Evolutionary conservation across 2,113 vertebrate genomes (phyloP), one percentile per base, ranked within the genome.

Genomic region (Tyto alba): DNA sequence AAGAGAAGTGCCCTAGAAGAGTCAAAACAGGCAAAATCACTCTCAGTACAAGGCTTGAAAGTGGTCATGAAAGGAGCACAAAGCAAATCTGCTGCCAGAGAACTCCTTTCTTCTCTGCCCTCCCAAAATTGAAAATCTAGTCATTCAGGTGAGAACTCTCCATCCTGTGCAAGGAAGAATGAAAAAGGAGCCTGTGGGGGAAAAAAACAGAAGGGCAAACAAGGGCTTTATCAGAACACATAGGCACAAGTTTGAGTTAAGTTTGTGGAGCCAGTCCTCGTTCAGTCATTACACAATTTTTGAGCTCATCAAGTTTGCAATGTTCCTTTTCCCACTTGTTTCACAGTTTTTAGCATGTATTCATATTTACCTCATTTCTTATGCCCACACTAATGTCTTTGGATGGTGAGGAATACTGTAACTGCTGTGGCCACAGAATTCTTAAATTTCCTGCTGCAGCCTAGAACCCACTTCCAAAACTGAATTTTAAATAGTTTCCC

Each of bases 381-480:
- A 72, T 34, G 47, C 45, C 76, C 47, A 88, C 41, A 34, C 4
- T 43, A 67, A 56, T 4, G 16, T 20, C 34, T 69, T n/a, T 59
- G 59, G 48, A 59, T 38, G 56, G 22, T 75, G 57, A 92, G 55
- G 50, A 86, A 80, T 34, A 55, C 20, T 43, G 16, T 32, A 82
- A 63, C 10, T 69, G n/a, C 48, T 40, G 22, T 30, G 48, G 38
- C 16, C 55, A 79, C 22, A 73, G 64, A 87, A 55, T 14, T 38
- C 50, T 90, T 79, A 52, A 21, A 82, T 62, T 79, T 76, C 93
- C 91, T 86, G 68, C 80, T 93, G 80, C 74, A 87, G 66, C 50
- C 79, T 86, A 74, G 43, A 96, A 88, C 64, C 53, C 29, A 14
- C 22, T 63, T 84, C 32, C 48, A 89, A 92, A 89, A 84, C 12